Conservation (phyloP, 2,113 vertebrate species). For the Pseudorasbora parva region DNA sequence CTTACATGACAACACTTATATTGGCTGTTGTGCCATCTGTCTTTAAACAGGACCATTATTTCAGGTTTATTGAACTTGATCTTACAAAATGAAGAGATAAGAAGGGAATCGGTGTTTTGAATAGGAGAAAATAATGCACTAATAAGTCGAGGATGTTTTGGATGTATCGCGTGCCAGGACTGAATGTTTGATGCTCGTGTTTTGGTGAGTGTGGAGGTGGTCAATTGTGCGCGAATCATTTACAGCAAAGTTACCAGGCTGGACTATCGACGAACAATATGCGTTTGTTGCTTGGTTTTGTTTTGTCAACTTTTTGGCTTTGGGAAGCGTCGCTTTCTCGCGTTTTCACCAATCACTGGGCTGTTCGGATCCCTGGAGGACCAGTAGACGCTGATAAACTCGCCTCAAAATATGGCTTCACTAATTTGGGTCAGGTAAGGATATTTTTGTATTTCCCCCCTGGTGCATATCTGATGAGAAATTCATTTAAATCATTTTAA, state of each 20-base stretch:
- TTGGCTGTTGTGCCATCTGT: constrained; percentile 4
- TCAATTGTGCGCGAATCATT: not conserved
- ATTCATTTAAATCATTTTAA: not conserved
- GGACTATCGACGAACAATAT: constrained; percentile 51
- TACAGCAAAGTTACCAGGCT: constrained; percentile 3
- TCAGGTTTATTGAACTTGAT: constrained; percentile 7
- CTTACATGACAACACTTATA: not conserved
- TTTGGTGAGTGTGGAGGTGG: not conserved
- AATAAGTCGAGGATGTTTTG: constrained; percentile 7
- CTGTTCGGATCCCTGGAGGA: constrained; percentile 82
- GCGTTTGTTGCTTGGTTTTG: constrained; percentile 52
- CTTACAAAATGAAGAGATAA: not conserved
- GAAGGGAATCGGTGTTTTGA: not conserved
- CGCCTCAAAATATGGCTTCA: constrained; percentile 84
- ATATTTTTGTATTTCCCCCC: not conserved
- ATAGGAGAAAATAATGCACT: not conserved
- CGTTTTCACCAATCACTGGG: constrained; percentile 90
- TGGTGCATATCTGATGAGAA: not conserved
- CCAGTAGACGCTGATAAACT: constrained; percentile 77
- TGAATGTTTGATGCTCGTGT: constrained; percentile 31
- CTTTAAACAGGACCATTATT: not conserved
- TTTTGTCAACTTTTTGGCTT: constrained; percentile 41
- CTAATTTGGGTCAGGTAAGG: constrained; percentile 87
- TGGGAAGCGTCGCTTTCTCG: constrained; percentile 63
- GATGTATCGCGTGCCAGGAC: not conserved